Base-by-base conservation (phyloP, 2,888 invertebrate genomes). In the Archaeoteleia sp. region DNA sequence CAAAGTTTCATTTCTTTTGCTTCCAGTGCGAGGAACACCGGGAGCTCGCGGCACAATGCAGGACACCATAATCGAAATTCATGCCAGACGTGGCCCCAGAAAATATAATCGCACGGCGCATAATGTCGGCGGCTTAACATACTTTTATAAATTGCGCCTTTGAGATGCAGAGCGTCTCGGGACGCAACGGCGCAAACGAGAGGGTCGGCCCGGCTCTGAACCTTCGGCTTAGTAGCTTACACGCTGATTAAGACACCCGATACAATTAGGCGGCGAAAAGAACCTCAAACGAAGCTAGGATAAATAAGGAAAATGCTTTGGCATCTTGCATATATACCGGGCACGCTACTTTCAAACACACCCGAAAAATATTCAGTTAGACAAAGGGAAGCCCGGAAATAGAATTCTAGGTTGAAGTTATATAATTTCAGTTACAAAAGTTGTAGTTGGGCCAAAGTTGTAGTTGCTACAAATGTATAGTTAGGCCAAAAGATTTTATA, bases 201-300 rank as follows among this genome's bases (percentile, higher is more conserved):
- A 68, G 67, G 67, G 71, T 51, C 68, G 57, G 42, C 54, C 54
- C 55, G 48, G 20, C 51, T 54, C 60, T 43, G 54, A 73, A 69
- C 76, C 75, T 77, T 76, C 78, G 75, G 77, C 76, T 78, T 74
- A 75, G 78, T 78, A 81, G 82, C 82, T 83, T 83, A 80, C 76
- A 83, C 82, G 82, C 82, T 82, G 83, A 83, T 83, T 83, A 83
- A 83, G 83, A 83, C 82, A 80, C 81, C 78, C 82, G 79, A 83
- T 83, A 81, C 83, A 83, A 83, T 83, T 83, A 83, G 82, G 82
- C 78, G 76, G 77, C 72, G 72, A 78, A 78, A 77, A 76, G 78
- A 82, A 77, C 77, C 78, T 82, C 80, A 82, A 82, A 81, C 79
- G 81, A 71, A 74, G 76, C 67, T 67, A 62, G 69, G 55, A 51